Conservation (phyloP, 2,888 invertebrate species). For the Thumatha senex region DNA sequence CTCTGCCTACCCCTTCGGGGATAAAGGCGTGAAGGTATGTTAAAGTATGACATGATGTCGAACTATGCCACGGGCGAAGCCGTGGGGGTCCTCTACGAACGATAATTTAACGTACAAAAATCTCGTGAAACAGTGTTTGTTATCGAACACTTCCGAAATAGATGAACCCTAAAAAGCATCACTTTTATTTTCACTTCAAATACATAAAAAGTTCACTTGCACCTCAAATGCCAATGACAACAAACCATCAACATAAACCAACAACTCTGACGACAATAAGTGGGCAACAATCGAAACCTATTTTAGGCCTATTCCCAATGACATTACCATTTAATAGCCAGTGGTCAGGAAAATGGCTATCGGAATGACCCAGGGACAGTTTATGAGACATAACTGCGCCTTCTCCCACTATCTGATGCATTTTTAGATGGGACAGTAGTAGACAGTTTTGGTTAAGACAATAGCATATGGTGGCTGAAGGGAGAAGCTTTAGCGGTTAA, state of each 20-base stretch:
- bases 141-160: not conserved
- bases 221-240: not conserved
- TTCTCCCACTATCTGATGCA: conserved; percentile 43
- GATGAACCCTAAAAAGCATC: too few relatives aligned
- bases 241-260: conserved; percentile 34
- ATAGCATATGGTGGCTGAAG: conserved; percentile 51
- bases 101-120: too few relatives aligned
- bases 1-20: too few relatives aligned
- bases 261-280: conserved; percentile 26
- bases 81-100: too few relatives aligned
- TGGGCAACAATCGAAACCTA: conserved; percentile 35
- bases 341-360: conserved; percentile 55
- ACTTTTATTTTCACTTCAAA: not conserved
- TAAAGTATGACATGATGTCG: too few relatives aligned
- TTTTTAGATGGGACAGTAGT: conserved; percentile 75
- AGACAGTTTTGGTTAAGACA: conserved; percentile 79
- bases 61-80: too few relatives aligned
- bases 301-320: conserved; percentile 23
- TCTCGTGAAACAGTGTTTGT: too few relatives aligned
- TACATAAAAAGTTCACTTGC: not conserved
- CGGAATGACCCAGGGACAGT: conserved; percentile 61
- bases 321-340: conserved; percentile 43
- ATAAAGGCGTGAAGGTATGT: too few relatives aligned
- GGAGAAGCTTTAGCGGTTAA: not conserved
- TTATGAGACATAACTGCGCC: conserved; percentile 77